Conservation (phyloP, 2,113 vertebrate genomes). For the Rattus rattus region DNA sequence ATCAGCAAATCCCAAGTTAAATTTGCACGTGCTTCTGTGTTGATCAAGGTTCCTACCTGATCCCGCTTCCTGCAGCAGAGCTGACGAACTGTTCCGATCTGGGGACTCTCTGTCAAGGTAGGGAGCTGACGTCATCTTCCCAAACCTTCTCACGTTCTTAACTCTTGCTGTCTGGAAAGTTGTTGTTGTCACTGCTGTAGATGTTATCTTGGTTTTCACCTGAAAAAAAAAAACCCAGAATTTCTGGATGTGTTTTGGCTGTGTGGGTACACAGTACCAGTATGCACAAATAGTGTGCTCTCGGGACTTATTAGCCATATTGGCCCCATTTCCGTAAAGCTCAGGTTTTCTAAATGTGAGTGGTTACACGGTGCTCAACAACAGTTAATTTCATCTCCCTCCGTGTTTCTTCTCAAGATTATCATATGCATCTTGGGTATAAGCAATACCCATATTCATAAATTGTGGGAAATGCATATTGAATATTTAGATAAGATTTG, state of each 20-base stretch:
- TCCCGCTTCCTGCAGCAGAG: slow-evolving; percentile 85
- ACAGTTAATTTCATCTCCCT: slow-evolving; percentile 66
- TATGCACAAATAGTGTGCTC: slow-evolving; percentile 76
- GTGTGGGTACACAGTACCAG: slow-evolving; percentile 50
- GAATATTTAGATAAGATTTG: slow-evolving; percentile 32
- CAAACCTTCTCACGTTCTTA: background rate
- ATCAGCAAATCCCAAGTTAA: slow-evolving; percentile 17
- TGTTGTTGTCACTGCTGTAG: slow-evolving; percentile 19
- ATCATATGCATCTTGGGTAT: slow-evolving; percentile 58
- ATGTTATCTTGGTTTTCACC: slow-evolving; percentile 59
- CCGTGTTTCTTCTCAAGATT: slow-evolving; percentile 41
- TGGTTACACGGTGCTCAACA: slow-evolving; percentile 59
- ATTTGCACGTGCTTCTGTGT: slow-evolving; percentile 60
- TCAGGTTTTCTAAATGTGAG: slow-evolving; percentile 62
- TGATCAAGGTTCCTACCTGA: slow-evolving; percentile 90
- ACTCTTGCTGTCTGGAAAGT: background rate
- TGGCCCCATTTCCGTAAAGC: slow-evolving; percentile 68
- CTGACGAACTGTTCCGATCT: slow-evolving; percentile 89
- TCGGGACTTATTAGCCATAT: background rate
- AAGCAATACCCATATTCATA: slow-evolving; percentile 26
- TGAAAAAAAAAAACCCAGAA: slow-evolving; percentile 62
- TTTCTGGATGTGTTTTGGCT: slow-evolving; percentile 64
- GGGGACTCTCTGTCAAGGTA: slow-evolving; percentile 95
- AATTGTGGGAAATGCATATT: background rate
- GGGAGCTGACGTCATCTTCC: slow-evolving; percentile 45